Evolutionary conservation across 2,113 vertebrate genomes (phyloP).

Genomic region (Scatophagus argus): DNA sequence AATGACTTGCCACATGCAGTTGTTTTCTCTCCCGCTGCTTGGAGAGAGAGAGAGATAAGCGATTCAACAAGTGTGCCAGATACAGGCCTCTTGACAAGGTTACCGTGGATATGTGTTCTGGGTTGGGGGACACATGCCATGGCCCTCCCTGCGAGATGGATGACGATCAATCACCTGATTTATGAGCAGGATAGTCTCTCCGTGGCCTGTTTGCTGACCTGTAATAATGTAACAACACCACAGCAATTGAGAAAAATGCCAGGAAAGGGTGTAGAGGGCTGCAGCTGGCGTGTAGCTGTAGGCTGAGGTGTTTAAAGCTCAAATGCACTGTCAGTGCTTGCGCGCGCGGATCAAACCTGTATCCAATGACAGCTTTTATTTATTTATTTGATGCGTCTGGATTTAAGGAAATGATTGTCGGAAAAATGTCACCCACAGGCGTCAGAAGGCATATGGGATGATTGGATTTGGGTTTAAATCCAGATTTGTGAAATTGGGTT

Average conservation of each 20-base stretch:
- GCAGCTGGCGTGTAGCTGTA: not conserved
- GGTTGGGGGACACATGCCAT: constrained; percentile 41
- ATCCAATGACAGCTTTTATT: constrained; percentile 8
- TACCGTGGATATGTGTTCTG: constrained; percentile 51
- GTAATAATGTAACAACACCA: constrained; percentile 62
- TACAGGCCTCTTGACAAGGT: constrained; percentile 49
- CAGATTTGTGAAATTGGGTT: constrained; percentile 44
- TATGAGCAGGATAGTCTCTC: constrained; percentile 46
- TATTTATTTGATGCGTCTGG: constrained; percentile 23
- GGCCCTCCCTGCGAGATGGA: constrained; percentile 29
- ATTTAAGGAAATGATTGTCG: not conserved
- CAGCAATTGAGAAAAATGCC: constrained; percentile 48
- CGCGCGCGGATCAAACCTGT: constrained; percentile 12
- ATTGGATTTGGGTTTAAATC: constrained; percentile 60
- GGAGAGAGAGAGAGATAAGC: not conserved
- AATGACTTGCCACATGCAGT: constrained; percentile 70
- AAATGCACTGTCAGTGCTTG: not conserved
- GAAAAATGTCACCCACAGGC: not conserved
- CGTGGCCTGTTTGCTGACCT: constrained; percentile 56
- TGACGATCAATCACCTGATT: constrained; percentile 69
- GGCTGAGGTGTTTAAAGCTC: constrained; percentile 16
- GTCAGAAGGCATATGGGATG: not conserved
- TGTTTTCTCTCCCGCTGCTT: constrained; percentile 61
- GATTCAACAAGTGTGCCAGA: constrained; percentile 52
- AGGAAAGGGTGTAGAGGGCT: constrained; percentile 14